Evolutionary conservation across 2,113 vertebrate species (phyloP), one percentile per base, ranked within the genome.

Genomic region (Seriola dumerili): DNA sequence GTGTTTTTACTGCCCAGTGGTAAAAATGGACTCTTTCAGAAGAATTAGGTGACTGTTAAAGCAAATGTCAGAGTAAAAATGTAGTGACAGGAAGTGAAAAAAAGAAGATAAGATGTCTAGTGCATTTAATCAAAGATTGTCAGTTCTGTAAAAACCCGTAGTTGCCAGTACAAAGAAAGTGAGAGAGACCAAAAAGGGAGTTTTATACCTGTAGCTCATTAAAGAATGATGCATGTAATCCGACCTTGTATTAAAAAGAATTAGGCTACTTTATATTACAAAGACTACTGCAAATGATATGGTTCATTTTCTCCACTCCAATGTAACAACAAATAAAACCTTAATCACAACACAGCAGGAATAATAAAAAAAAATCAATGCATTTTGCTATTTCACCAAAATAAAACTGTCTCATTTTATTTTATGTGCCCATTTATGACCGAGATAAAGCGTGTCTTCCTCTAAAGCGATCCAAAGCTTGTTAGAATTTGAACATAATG

Each of bases 391-490:
- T 25, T 67, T 72, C n/a, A 40, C 55, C 42, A 50, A 55, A 46
- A 78, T 81, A 38, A 68, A 84, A 32, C n/a, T 1, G 62, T 75
- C 59, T 73, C 36, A 13, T 50, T 81, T 52, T 32, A 80, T 38
- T 64, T 71, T 58, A 67, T 42, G 40, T 10, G 8, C 16, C 21
- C 8, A n/a, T 66, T 72, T 72, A 66, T 58, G 59, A 63, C 19
- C 2, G 0, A 36, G 54, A 58, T 55, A 1, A n/a, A 64, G 32
- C 14, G 50, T 0, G 7, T 19, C 29, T 48, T 46, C 17, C 72
- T 8, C 34, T 42, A 14, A 46, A 65, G 62, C 68, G 36, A 61
- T 54, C 29, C n/a, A 36, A 44, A 80, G 12, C 4, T 21, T 32
- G 36, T 76, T 65, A 55, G 52, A 68, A 57, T 0, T 57, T n/a